Evolutionary conservation across 1,140 invertebrate species (phyloP).

Genomic region (Uloborus diversus): DNA sequence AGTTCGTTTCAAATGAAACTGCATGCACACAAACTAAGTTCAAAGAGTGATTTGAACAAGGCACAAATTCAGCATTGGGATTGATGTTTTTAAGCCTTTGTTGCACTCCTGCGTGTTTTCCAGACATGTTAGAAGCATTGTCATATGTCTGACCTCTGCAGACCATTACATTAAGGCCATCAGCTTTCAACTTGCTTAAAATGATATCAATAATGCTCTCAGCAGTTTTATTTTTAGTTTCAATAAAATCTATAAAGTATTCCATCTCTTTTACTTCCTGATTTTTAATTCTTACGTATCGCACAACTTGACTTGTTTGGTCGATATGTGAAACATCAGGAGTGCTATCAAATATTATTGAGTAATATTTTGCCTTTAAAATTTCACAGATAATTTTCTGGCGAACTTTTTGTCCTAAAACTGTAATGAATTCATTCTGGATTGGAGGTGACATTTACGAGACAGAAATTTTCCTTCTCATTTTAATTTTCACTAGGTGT

Average conservation of each 20-base stretch:
- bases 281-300: constrained; percentile 50
- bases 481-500: not conserved
- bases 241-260: not conserved
- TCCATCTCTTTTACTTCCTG: constrained; percentile 27
- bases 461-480: not conserved
- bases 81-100: not conserved
- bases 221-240: constrained; percentile 10
- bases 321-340: constrained; percentile 64
- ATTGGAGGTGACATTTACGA: not conserved
- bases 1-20: not conserved
- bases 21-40: not conserved
- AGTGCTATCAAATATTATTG: constrained; percentile 64
- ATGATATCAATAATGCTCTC: constrained; percentile 4
- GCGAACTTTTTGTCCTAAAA: not conserved
- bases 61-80: not conserved
- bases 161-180: constrained; percentile 49
- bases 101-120: constrained; percentile 46
- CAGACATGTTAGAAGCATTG: constrained; percentile 58
- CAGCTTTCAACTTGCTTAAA: constrained; percentile 16
- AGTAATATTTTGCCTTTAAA: constrained; percentile 62
- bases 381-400: constrained; percentile 2
- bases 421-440: not conserved
- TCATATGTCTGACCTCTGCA: constrained; percentile 59
- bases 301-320: constrained; percentile 62
- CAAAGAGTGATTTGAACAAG: constrained; percentile 18